Conservation (phyloP, 2,113 vertebrate genomes). For the Thunnus maccoyii region DNA sequence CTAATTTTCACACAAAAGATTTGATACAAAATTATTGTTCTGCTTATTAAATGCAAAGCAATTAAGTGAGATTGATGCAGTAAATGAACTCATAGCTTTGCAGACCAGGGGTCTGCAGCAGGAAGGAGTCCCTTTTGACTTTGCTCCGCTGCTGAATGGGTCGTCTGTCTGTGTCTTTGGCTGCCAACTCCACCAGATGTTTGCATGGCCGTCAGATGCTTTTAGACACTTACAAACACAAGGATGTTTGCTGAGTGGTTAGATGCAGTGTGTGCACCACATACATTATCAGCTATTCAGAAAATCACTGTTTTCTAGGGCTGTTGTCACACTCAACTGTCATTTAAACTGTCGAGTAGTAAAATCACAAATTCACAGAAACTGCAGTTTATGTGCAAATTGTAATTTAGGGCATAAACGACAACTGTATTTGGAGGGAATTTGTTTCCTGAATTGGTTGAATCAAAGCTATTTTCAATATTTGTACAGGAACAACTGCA, state of each 20-base stretch:
- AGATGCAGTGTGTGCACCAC: conserved; percentile 32
- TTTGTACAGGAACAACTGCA: conserved; percentile 38
- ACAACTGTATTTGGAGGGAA: background rate
- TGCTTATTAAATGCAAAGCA: conserved; percentile 7
- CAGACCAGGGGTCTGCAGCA: conserved; percentile 21
- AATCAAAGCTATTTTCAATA: background rate
- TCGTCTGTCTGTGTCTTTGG: conserved; percentile 65
- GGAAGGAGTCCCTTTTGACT: conserved; percentile 10
- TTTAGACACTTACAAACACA: conserved; percentile 69
- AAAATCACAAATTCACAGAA: background rate
- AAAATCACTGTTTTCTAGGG: conserved; percentile 22
- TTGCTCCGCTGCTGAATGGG: conserved; percentile 55
- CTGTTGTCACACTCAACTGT: conserved; percentile 8
- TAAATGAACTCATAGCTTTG: conserved; percentile 16
- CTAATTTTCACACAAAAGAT: background rate
- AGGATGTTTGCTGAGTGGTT: conserved; percentile 58
- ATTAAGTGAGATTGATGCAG: conserved; percentile 39
- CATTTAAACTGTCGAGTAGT: background rate
- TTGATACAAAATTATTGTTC: conserved; percentile 8
- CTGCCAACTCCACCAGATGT: conserved; percentile 70
- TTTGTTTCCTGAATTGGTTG: conserved; percentile 33
- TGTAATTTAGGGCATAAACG: background rate
- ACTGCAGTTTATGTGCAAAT: conserved; percentile 6
- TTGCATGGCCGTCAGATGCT: conserved; percentile 64
- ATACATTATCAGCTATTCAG: conserved; percentile 37